These are phyloP conservation scores for Epizoanthus scotinus DNA, from an alignment of 92 coral and sea anemone species.

Conservation along the genomic window DNA sequence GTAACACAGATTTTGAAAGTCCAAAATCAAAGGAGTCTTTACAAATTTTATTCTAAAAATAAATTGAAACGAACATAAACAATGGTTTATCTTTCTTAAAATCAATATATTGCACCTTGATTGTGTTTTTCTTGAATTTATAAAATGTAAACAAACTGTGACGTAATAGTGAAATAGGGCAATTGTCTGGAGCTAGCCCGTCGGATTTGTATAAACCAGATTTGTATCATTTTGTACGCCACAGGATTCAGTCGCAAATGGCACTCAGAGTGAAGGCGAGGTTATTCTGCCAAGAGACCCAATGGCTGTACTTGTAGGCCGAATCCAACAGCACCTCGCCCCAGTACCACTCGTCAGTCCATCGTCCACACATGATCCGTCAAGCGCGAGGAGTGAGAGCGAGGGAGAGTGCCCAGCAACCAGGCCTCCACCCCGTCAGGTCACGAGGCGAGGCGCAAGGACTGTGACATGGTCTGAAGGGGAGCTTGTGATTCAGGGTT, in stretches of 20 bases:
- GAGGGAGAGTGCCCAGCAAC: conserved; percentile 37
- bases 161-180: too few species aligned
- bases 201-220: too few species aligned
- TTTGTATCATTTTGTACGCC: background rate
- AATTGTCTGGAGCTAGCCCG: too few species aligned
- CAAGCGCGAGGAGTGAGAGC: background rate
- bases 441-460: conserved; percentile 24
- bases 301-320: conserved; percentile 52
- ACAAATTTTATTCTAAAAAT: too few species aligned
- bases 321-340: conserved; percentile 50
- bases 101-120: too few species aligned
- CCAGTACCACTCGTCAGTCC: conserved; percentile 32
- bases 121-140: too few species aligned
- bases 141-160: too few species aligned
- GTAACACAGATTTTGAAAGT: too few species aligned
- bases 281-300: conserved; percentile 66
- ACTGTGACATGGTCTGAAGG: conserved; percentile 41
- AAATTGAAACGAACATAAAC: too few species aligned
- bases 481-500: conserved; percentile 11
- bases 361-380: background rate
- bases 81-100: too few species aligned
- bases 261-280: conserved; percentile 89
- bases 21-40: too few species aligned
- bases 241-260: conserved; percentile 76
- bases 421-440: conserved; percentile 17